phyloP scores from a whole-genome alignment of 2,888 invertebrate species.

The Sphaerophoria taeniata region DNA sequence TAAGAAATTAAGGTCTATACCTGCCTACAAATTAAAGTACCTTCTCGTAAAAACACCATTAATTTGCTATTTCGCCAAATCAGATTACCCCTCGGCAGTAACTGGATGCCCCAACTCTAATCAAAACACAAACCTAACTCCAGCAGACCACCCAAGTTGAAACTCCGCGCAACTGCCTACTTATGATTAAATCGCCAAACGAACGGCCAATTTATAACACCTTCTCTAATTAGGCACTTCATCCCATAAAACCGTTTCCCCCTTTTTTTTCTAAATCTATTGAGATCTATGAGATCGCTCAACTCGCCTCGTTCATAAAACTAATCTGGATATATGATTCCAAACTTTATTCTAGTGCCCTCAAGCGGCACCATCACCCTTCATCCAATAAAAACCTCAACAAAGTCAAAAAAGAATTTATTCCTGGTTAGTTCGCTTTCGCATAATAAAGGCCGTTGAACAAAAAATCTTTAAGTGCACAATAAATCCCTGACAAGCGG shows the following conservation, averaged over 20 bases:
- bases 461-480: conserved; percentile 56
- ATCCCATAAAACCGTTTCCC: not conserved
- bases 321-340: not conserved
- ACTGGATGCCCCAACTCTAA: not conserved
- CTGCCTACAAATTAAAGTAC: too few relatives aligned
- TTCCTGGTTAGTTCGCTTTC: conserved; percentile 2
- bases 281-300: conserved; percentile 49
- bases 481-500: conserved; percentile 70
- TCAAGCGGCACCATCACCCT: not conserved
- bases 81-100: not conserved
- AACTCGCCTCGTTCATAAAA: not conserved
- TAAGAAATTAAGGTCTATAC: too few relatives aligned
- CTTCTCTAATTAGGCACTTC: conserved; percentile 43
- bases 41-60: too few relatives aligned
- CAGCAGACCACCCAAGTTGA: conserved; percentile 11
- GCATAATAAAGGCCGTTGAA: not conserved
- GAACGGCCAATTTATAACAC: conserved; percentile 43
- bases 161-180: not conserved
- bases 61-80: not conserved
- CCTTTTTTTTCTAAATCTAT: conserved; percentile 15
- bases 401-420: not conserved
- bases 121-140: not conserved
- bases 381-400: not conserved
- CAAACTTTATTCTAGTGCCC: not conserved
- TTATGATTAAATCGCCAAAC: conserved; percentile 45